Base-by-base conservation (phyloP, 1,140 invertebrate genomes). In the Polyergus mexicanus region DNA sequence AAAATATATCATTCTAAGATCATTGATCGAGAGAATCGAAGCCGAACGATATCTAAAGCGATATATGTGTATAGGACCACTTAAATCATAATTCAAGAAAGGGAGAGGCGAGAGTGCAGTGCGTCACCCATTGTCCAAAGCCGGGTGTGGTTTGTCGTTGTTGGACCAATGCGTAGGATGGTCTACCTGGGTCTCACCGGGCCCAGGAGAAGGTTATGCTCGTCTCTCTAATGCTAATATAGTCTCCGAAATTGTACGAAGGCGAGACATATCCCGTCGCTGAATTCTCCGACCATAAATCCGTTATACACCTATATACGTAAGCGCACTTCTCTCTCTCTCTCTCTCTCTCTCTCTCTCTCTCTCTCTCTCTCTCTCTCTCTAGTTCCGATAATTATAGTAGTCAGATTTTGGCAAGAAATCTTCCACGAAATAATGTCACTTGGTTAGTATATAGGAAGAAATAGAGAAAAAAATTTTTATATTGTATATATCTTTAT, bases 201-300 rank as follows among this genome's bases (percentile, higher is more conserved):
- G 69, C 87, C 78, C 84, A 13, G 60, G 32, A 54, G 72, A 44
- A 25, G 56, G 58, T 77, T 38, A 68, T 28, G 58, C 88, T 86
- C 86, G 76, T 90, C 88, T 68, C 89, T 88, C 89, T 91, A 91
- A 91, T 91, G 89, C 89, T 90, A 91, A 91, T 91, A 91, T 91
- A 87, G 84, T 90, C 89, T 90, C 87, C 88, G 80, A 88, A 91
- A 91, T 88, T 90, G 86, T 88, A 90, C 84, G 87, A 91, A 84
- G 88, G 89, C 89, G 88, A 90, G 86, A 90, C 88, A 81, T 74
- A 65, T 90, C 83, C 78, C 74, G 80, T 75, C 80, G 81, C 35
- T 41, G 80, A 90, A 89, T 90, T 90, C 75, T 89, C 85, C 88
- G 28, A 76, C 75, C 85, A 90, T 90, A 90, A 90, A 90, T 90